A percentile compares a stretch with the other conserved stretches of the same genome.
Evolutionary conservation across 2,113 vertebrate species (phyloP).

Genomic region (Cyanoderma ruficeps): DNA sequence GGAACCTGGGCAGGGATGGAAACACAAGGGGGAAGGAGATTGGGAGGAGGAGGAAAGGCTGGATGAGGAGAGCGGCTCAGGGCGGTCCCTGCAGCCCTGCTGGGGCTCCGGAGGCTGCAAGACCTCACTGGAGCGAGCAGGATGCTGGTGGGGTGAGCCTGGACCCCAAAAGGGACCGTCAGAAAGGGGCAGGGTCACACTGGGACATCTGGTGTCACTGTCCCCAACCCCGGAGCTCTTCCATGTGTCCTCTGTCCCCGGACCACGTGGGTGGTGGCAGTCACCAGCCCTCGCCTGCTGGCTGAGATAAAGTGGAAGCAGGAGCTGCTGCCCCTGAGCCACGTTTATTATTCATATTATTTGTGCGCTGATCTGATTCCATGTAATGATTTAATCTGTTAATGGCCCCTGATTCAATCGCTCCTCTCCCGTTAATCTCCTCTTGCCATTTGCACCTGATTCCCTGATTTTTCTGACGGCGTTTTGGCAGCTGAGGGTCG

Average conservation of each 20-base stretch:
- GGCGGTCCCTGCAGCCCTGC: background rate
- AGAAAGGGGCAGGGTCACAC: background rate
- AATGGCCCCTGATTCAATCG: constrained; percentile 42
- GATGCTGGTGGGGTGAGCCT: background rate
- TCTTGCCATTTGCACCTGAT: background rate
- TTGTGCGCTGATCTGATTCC: constrained; percentile 33
- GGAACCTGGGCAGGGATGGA: background rate
- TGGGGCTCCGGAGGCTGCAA: background rate
- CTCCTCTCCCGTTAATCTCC: constrained; percentile 24
- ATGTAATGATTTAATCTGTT: constrained; percentile 57
- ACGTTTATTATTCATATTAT: constrained; percentile 42
- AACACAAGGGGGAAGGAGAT: background rate
- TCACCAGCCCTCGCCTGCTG: background rate
- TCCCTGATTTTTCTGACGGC: background rate
- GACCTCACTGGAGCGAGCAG: background rate
- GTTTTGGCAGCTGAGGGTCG: background rate
- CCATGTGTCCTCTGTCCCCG: fast-evolving
- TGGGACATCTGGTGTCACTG: background rate
- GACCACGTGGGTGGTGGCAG: background rate
- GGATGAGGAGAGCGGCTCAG: background rate
- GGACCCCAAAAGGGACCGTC: background rate
- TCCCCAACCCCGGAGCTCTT: fast-evolving
- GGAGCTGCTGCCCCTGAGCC: background rate
- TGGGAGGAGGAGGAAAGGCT: background rate
- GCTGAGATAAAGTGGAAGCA: background rate